Conservation (phyloP, 2,888 invertebrate species). For the Operophtera brumata region DNA sequence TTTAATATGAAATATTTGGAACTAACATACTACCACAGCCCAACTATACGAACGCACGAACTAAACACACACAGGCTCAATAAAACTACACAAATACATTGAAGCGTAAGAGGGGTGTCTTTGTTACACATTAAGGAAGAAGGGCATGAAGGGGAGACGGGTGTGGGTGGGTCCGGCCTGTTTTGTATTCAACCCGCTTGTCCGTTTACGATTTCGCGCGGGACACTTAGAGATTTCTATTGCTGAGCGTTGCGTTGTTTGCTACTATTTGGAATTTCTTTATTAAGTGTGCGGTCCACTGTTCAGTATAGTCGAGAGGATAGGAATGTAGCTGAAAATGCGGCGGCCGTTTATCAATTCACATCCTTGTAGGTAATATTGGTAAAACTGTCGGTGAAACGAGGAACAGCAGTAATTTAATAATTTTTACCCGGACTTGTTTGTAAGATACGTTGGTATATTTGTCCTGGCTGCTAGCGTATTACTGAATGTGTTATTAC, state of each 20-base stretch:
- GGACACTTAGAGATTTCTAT: conserved; percentile 75
- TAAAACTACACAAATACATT: conserved; percentile 66
- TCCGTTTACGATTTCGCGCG: conserved; percentile 77
- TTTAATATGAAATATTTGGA: conserved; percentile 78
- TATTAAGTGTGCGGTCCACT: conserved; percentile 55
- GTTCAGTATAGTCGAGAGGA: conserved; percentile 20
- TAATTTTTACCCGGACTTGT: no score
- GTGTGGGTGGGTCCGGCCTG: conserved; percentile 50
- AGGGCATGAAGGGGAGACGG: conserved; percentile 68
- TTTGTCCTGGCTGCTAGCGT: no score
- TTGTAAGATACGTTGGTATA: no score
- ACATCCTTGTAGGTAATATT: neutral
- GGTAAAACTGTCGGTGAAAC: neutral
- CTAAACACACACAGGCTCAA: conserved; percentile 61
- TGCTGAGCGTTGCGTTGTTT: conserved; percentile 53
- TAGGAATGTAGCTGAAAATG: conserved; percentile 29
- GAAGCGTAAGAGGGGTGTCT: conserved; percentile 77
- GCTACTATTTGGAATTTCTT: conserved; percentile 71
- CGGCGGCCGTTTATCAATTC: conserved; percentile 16
- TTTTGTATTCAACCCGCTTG: conserved; percentile 76
- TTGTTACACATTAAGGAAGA: conserved; percentile 80
- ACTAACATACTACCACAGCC: conserved; percentile 45
- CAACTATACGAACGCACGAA: conserved; percentile 42
- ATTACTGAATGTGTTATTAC: no score
- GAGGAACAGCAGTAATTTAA: no score